phyloP scores from a whole-genome alignment of 2,113 vertebrate genomes.

The Ciconia stormi region DNA sequence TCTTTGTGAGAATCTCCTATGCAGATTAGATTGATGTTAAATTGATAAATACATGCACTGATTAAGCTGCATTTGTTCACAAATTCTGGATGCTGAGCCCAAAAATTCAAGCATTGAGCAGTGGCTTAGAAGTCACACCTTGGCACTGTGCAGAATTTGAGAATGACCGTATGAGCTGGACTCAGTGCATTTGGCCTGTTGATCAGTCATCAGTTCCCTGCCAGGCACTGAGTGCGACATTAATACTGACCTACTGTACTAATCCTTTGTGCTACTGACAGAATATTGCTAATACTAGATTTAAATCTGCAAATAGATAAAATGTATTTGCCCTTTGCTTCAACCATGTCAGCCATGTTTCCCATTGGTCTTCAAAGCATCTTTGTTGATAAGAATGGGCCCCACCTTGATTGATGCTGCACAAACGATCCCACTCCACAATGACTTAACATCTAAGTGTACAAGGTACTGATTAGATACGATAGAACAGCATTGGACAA shows the following conservation, averaged over 20 bases:
- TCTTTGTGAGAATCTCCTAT: neutral
- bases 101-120: neutral
- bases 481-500: neutral
- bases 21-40: neutral
- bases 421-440: neutral
- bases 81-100: neutral
- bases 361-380: neutral
- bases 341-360: neutral
- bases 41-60: neutral
- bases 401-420: neutral
- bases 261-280: neutral
- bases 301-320: neutral
- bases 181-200: neutral
- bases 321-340: neutral
- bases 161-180: neutral
- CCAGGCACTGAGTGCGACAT: neutral
- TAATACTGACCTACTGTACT: neutral
- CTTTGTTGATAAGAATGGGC: neutral
- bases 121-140: neutral
- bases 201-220: neutral
- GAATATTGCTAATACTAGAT: neutral
- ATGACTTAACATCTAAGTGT: neutral
- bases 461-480: neutral
- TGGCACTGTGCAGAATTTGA: neutral
- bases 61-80: neutral